phyloP scores from a whole-genome alignment of 1,140 invertebrate species.

The Gryon sp. region DNA sequence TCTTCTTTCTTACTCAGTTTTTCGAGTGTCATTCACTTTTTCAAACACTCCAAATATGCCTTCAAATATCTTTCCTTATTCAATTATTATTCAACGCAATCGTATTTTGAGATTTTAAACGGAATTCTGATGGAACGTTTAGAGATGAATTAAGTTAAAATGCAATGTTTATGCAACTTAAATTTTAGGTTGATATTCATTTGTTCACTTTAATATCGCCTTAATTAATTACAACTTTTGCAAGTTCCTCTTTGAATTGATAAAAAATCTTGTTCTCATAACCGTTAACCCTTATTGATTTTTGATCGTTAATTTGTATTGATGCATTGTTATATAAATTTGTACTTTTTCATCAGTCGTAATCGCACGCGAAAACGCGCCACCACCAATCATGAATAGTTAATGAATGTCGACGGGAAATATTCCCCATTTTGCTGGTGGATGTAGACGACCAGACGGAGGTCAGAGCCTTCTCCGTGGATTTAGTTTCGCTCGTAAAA shows the following conservation, averaged over 20 bases:
- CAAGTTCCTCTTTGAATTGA: too few species aligned
- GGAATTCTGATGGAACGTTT: too few species aligned
- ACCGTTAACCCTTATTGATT: slow-evolving; percentile 38
- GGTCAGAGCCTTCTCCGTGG: slow-evolving; percentile 63
- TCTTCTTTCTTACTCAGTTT: slow-evolving; percentile 40
- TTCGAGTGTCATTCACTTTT: slow-evolving; percentile 6
- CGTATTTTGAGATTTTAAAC: too few species aligned
- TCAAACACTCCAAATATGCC: slow-evolving; percentile 9
- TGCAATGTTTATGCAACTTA: too few species aligned
- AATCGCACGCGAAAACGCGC: slow-evolving; percentile 50
- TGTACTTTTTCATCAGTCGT: slow-evolving; percentile 31
- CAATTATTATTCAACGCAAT: not conserved
- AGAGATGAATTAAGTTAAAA: too few species aligned
- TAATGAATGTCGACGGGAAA: slow-evolving; percentile 67
- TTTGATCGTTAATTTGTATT: slow-evolving; percentile 24
- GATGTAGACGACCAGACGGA: slow-evolving; percentile 39
- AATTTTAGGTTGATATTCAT: too few species aligned
- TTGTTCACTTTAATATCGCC: too few species aligned
- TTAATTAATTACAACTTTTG: too few species aligned
- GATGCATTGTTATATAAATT: slow-evolving; percentile 23
- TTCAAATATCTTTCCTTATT: slow-evolving; percentile 29
- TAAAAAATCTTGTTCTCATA: too few species aligned
- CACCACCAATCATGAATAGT: slow-evolving; percentile 68
- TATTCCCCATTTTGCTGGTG: slow-evolving; percentile 46
- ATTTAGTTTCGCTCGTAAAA: slow-evolving; percentile 75